phyloP scores from a whole-genome alignment of 2,888 invertebrate species.

The Arenicola marina region DNA sequence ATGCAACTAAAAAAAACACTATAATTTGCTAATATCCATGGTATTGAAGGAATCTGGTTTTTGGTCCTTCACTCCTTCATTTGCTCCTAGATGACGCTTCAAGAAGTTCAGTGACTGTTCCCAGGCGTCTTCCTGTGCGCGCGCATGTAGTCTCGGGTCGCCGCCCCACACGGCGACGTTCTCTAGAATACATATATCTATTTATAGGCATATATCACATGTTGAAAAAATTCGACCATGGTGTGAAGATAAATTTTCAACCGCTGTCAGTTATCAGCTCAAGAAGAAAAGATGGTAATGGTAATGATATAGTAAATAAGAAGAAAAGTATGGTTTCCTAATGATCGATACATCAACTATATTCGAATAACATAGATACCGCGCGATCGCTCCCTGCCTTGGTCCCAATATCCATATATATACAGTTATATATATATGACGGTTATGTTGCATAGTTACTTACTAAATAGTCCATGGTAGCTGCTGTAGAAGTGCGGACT shows the following conservation, averaged over 20 bases:
- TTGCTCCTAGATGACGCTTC: background rate
- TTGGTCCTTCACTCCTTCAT: too few relatives aligned
- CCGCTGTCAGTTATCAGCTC: too few relatives aligned
- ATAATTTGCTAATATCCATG: too few relatives aligned
- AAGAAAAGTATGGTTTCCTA: too few relatives aligned
- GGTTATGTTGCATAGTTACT: background rate
- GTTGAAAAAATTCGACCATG: background rate
- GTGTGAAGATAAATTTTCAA: background rate
- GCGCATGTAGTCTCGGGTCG: background rate
- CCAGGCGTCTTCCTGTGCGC: background rate
- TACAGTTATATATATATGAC: background rate
- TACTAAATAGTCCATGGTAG: background rate
- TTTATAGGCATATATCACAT: background rate
- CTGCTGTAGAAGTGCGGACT: background rate
- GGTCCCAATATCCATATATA: background rate
- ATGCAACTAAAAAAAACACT: too few relatives aligned
- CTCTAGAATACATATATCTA: too few relatives aligned
- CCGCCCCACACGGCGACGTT: background rate
- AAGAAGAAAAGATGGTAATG: too few relatives aligned
- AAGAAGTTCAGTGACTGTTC: background rate
- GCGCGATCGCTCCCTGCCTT: too few relatives aligned
- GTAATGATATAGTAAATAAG: background rate
- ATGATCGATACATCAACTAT: too few relatives aligned
- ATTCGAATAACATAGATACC: too few relatives aligned
- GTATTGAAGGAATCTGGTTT: too few relatives aligned